Conservation (phyloP, 2,888 invertebrate species). For the Epirrhoe alternata region DNA sequence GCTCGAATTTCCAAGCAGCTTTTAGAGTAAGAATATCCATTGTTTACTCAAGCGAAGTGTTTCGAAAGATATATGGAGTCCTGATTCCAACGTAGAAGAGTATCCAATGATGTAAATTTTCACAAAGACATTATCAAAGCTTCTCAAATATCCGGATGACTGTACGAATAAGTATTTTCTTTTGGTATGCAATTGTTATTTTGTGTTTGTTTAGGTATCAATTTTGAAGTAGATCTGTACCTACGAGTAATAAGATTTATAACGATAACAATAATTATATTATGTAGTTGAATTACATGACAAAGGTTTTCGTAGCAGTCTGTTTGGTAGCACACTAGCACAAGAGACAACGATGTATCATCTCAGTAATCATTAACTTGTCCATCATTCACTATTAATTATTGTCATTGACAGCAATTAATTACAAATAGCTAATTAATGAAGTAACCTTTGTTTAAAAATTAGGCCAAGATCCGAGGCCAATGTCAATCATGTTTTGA, state of each 20-base stretch:
- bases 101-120: not conserved
- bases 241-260: not conserved
- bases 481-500: conserved; percentile 75
- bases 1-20: not conserved
- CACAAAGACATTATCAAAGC: not conserved
- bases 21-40: not conserved
- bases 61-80: not conserved
- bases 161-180: not conserved
- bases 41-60: not conserved
- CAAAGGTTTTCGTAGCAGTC: not conserved
- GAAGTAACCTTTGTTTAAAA: conserved; percentile 44
- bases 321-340: not conserved
- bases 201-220: not conserved
- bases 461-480: conserved; percentile 71
- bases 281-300: not conserved
- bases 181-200: not conserved
- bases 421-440: conserved; percentile 23
- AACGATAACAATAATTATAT: not conserved
- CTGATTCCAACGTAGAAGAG: not conserved
- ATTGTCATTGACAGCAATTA: conserved; percentile 16
- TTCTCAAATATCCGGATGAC: not conserved
- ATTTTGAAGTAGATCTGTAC: not conserved
- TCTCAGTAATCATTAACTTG: conserved; percentile 2
- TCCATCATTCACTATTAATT: conserved; percentile 4
- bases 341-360: not conserved